Base-by-base conservation (phyloP, 2,113 vertebrate species). In the Myocastor coypus region DNA sequence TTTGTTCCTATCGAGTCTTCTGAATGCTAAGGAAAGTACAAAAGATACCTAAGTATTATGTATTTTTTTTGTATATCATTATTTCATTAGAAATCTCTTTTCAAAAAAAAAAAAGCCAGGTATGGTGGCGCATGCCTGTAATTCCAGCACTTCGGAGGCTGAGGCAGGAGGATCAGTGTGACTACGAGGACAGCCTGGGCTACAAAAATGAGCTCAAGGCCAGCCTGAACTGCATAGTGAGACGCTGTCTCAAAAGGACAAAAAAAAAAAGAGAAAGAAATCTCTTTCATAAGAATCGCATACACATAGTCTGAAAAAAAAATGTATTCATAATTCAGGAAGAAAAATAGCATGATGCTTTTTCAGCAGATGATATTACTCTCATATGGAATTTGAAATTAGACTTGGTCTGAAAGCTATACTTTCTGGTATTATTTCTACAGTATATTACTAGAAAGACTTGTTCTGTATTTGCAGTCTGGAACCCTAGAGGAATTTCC, bases 81-180 rank as follows among this genome's bases (percentile, higher is more conserved):
- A n/a, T 52, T 82, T 80, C 84, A 86, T 42, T 87, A 75, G 40
- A 81, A 90, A 89, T 34, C 13, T 92, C 46, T 84, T 87, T 95
- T 81, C 32, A 34, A n/a, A n/a, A n/a, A n/a, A n/a, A n/a, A n/a
- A n/a, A n/a, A n/a, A n/a, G n/a, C n/a, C n/a, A n/a, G n/a, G n/a
- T n/a, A n/a, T n/a, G n/a, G n/a, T n/a, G n/a, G n/a, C n/a, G n/a
- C n/a, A n/a, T n/a, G n/a, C n/a, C n/a, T n/a, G n/a, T n/a, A n/a
- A n/a, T n/a, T n/a, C n/a, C n/a, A n/a, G n/a, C n/a, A n/a, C n/a
- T n/a, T n/a, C n/a, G n/a, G n/a, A n/a, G n/a, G n/a, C n/a, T n/a
- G n/a, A n/a, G n/a, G n/a, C n/a, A n/a, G n/a, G n/a, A n/a, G n/a
- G n/a, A n/a, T n/a, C n/a, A n/a, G n/a, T n/a, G n/a, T n/a, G n/a